phyloP scores from a whole-genome alignment of 1,140 invertebrate genomes.

The Cecropterus lyciades region DNA sequence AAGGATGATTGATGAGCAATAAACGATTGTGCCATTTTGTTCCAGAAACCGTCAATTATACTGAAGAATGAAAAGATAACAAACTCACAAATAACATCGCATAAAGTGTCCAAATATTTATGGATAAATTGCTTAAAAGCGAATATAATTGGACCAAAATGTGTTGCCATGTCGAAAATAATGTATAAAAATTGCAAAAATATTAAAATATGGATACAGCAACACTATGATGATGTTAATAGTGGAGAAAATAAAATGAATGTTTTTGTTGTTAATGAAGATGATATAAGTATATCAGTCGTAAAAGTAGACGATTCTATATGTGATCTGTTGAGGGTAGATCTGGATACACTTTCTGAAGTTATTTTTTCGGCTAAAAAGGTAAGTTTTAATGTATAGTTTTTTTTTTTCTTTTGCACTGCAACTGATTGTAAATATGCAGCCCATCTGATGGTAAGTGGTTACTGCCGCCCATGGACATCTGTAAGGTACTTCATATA shows the following conservation, averaged over 20 bases:
- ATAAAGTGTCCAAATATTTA: slow-evolving; percentile 63
- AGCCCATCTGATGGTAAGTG: no score
- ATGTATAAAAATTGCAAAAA: slow-evolving; percentile 60
- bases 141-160: slow-evolving; percentile 68
- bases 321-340: slow-evolving; percentile 60
- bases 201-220: slow-evolving; percentile 59
- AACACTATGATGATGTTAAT: slow-evolving; percentile 56
- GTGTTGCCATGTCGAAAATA: slow-evolving; percentile 64
- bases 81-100: slow-evolving; percentile 46
- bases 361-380: slow-evolving; percentile 71
- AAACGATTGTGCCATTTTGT: slow-evolving; percentile 38
- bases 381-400: no score
- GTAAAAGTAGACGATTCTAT: slow-evolving; percentile 59
- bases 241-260: slow-evolving; percentile 37
- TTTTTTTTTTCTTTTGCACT: no score
- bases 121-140: slow-evolving; percentile 64
- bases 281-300: slow-evolving; percentile 30
- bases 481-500: no score
- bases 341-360: slow-evolving; percentile 67
- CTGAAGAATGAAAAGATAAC: slow-evolving; percentile 52
- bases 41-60: slow-evolving; percentile 66
- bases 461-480: no score
- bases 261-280: neutral
- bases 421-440: no score
- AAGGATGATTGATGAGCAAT: no score